Conservation (phyloP, 2,113 vertebrate species). For the Sus scrofa region DNA sequence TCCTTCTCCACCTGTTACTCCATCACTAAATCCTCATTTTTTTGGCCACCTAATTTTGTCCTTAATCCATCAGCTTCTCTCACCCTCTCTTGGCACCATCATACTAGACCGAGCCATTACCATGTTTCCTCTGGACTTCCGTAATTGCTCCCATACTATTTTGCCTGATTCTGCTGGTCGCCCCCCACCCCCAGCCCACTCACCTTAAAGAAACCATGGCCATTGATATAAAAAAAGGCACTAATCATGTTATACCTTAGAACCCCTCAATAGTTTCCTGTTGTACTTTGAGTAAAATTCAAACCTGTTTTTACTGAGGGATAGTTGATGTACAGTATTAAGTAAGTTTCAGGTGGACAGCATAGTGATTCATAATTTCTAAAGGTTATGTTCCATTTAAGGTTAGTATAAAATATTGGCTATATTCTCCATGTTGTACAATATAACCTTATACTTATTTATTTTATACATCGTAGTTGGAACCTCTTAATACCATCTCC, state of each 20-base stretch:
- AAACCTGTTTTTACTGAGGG: not conserved
- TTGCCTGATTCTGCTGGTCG: not conserved
- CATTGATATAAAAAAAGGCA: not conserved
- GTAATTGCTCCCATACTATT: not conserved
- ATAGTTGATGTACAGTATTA: not conserved
- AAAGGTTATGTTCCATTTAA: not conserved
- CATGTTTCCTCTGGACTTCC: not conserved
- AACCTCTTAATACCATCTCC: not conserved
- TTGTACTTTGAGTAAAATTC: not conserved
- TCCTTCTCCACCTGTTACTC: not conserved
- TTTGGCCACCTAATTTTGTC: not conserved
- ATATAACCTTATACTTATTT: not conserved
- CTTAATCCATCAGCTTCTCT: not conserved
- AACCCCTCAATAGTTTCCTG: not conserved
- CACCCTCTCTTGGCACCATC: rapidly evolving
- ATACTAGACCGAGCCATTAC: not conserved
- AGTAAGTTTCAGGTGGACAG: not conserved
- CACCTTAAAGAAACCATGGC: not conserved
- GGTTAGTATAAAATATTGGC: not conserved
- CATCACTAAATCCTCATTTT: not conserved
- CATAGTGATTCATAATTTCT: not conserved
- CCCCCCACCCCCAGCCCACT: not conserved
- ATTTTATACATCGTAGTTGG: not conserved
- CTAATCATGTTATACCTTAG: not conserved
- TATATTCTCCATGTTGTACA: not conserved